Evolutionary conservation across 2,113 vertebrate species (phyloP).

Genomic region (Empidonax alnorum): DNA sequence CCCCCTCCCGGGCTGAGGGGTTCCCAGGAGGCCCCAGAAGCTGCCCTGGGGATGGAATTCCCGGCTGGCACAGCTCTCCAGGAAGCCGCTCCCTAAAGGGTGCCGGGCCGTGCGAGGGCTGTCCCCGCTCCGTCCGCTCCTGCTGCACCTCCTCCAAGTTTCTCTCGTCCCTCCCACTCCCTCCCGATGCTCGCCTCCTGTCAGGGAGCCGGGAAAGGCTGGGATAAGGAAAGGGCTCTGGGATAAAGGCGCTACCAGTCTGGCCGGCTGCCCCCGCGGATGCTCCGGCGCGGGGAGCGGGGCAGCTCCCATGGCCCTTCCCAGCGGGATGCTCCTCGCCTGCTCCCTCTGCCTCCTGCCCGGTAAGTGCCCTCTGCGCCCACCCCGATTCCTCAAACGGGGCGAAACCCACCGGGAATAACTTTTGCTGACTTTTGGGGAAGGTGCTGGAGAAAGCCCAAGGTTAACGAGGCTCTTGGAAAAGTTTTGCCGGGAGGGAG

Average conservation of each 20-base stretch:
- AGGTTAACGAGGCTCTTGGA: neutral
- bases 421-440: neutral
- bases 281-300: slow-evolving; percentile 11
- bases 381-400: neutral
- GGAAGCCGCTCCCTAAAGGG: slow-evolving; percentile 15
- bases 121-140: neutral
- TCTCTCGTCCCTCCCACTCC: slow-evolving; percentile 86
- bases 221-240: slow-evolving; percentile 75
- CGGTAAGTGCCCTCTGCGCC: slow-evolving; percentile 75
- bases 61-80: neutral
- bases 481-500: neutral
- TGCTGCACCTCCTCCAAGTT: slow-evolving; percentile 79
- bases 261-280: slow-evolving; percentile 62
- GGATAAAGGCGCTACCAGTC: slow-evolving; percentile 71
- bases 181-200: slow-evolving; percentile 63
- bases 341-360: slow-evolving; percentile 87
- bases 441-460: neutral
- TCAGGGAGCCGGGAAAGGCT: slow-evolving; percentile 78
- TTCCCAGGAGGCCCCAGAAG: neutral
- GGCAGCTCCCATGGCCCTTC: slow-evolving; percentile 85
- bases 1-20: rapidly evolving
- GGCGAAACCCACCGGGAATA: neutral
- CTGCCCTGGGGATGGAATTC: neutral
- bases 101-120: neutral
- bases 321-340: slow-evolving; percentile 80